Evolutionary conservation across 2,113 vertebrate species (phyloP).

Genomic region (Phycodurus eques): DNA sequence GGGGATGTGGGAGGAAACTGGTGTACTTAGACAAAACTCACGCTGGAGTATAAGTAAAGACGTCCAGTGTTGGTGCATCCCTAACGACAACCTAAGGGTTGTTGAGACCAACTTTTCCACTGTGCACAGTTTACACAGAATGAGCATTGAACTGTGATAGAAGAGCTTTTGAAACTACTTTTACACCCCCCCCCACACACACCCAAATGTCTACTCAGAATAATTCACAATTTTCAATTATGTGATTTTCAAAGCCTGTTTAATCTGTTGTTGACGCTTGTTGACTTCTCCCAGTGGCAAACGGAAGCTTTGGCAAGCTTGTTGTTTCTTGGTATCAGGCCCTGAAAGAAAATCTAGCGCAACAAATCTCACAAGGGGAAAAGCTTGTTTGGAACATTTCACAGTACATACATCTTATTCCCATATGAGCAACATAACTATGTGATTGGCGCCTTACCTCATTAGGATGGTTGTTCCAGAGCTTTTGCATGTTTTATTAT

Average conservation of each 20-base stretch:
- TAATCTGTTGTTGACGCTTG: not conserved
- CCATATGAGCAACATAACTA: not conserved
- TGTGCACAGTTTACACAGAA: not conserved
- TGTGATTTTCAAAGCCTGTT: conserved; percentile 19
- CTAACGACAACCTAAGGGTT: not conserved
- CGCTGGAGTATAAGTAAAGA: too few relatives aligned
- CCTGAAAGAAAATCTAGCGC: conserved; percentile 33
- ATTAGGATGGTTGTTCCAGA: not conserved
- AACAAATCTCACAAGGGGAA: conserved; percentile 43
- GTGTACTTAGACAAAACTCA: too few relatives aligned
- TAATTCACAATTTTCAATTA: conserved; percentile 4
- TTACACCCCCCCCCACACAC: not conserved
- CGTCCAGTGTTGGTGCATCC: not conserved
- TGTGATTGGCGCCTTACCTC: not conserved
- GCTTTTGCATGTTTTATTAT: not conserved
- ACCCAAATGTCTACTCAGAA: not conserved
- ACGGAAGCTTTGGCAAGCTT: conserved; percentile 30
- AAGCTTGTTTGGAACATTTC: conserved; percentile 35
- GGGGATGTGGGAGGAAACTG: too few relatives aligned
- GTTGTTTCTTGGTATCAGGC: conserved; percentile 56
- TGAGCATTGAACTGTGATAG: not conserved
- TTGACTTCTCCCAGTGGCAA: conserved; percentile 34
- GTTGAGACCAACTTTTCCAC: not conserved
- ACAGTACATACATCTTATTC: conserved; percentile 8
- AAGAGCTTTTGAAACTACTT: not conserved